These are phyloP conservation scores for Mormyrops attenuatus DNA, from an alignment of 2,797 vertebrate species.

Conservation along the genomic window DNA sequence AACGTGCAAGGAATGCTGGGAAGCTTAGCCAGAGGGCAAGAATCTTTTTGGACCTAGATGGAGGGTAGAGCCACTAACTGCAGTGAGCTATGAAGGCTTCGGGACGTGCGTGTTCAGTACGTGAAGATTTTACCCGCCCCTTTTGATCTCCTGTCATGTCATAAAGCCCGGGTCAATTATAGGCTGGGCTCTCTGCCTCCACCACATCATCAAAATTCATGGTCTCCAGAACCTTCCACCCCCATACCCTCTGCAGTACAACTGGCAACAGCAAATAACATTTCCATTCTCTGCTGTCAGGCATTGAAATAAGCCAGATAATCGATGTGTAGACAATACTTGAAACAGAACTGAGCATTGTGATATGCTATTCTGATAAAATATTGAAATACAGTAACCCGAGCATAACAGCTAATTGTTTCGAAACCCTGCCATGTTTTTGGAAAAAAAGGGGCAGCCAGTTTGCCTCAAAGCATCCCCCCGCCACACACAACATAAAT, in stretches of 20 bases:
- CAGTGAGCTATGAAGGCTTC: background rate
- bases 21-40: background rate
- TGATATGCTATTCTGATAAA: background rate
- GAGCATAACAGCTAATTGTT: background rate
- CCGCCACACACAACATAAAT: background rate
- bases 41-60: background rate
- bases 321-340: background rate
- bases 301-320: background rate
- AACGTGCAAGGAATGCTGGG: background rate
- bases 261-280: background rate
- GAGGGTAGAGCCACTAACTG: background rate
- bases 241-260: background rate
- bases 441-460: background rate
- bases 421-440: background rate
- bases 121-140: background rate
- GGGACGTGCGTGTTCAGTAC: background rate
- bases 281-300: background rate
- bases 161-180: background rate
- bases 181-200: background rate
- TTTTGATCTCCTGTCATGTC: background rate
- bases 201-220: background rate
- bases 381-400: background rate
- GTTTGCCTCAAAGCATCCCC: background rate
- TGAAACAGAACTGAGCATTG: background rate
- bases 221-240: background rate